Evolutionary conservation across 2,797 vertebrate species (phyloP).

Genomic region (Epinephelus coioides): DNA sequence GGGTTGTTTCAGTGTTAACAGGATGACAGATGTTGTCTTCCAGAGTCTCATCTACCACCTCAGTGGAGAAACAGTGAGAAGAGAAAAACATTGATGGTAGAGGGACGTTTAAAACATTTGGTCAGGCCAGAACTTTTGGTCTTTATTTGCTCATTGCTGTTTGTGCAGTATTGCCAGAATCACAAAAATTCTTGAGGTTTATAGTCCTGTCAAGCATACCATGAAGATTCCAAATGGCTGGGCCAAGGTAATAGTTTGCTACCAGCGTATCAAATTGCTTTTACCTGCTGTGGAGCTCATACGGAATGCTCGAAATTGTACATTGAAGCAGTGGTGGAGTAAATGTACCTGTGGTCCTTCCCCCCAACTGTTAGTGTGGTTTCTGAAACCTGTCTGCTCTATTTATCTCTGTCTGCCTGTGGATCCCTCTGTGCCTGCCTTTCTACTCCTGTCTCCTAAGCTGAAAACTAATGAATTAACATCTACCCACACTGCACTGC

Average conservation of each 20-base stretch:
- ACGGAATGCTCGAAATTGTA: background rate
- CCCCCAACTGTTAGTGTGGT: slow-evolving; percentile 12
- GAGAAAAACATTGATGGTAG: slow-evolving; percentile 2
- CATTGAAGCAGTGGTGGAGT: slow-evolving; percentile 9
- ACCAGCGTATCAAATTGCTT: background rate
- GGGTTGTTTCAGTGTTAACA: slow-evolving; percentile 32
- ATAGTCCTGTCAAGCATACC: background rate
- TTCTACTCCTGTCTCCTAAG: slow-evolving; percentile 45
- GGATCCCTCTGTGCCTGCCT: slow-evolving; percentile 50
- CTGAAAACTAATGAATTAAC: slow-evolving; percentile 69
- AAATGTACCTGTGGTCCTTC: slow-evolving; percentile 15
- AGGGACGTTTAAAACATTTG: background rate
- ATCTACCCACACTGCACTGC: slow-evolving; percentile 47
- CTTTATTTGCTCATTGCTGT: background rate
- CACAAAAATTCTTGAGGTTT: background rate
- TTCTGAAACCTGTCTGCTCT: slow-evolving; percentile 43
- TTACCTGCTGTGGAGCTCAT: slow-evolving; percentile 13
- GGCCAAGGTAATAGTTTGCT: background rate
- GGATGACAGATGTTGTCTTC: slow-evolving; percentile 14
- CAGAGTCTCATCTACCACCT: slow-evolving; percentile 22
- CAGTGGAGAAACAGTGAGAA: background rate
- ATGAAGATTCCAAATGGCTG: background rate
- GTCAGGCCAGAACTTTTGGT: background rate
- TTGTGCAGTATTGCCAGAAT: background rate
- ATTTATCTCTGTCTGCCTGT: slow-evolving; percentile 62